A percentile compares a stretch with the other conserved stretches of the same genome.
Evolutionary conservation across 2,888 invertebrate genomes (phyloP).

Genomic region (Andrena fulva): DNA sequence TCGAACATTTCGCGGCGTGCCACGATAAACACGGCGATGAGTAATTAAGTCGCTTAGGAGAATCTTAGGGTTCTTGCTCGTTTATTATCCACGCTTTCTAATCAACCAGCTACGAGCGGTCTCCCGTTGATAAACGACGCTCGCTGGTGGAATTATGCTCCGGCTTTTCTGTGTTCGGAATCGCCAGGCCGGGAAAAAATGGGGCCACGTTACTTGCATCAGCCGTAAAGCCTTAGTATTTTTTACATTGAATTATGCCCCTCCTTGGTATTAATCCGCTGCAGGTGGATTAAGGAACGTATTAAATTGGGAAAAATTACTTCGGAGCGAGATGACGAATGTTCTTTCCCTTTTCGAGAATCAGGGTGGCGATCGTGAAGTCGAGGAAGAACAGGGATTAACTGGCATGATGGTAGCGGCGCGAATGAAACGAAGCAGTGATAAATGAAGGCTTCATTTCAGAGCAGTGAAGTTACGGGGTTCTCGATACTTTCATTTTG

Average conservation of each 20-base stretch:
- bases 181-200: slow-evolving; percentile 25
- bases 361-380: neutral
- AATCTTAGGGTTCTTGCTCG: slow-evolving; percentile 39
- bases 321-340: slow-evolving; percentile 6
- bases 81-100: slow-evolving; percentile 60
- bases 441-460: slow-evolving; percentile 23
- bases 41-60: slow-evolving; percentile 64
- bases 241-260: slow-evolving; percentile 17
- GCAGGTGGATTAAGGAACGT: neutral
- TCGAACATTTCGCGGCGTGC: slow-evolving; percentile 24
- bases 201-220: neutral
- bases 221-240: slow-evolving; percentile 1
- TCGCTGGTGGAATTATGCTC: neutral
- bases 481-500: too few species aligned
- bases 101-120: slow-evolving; percentile 47
- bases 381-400: neutral
- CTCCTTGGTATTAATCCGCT: slow-evolving; percentile 12
- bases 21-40: slow-evolving; percentile 62
- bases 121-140: slow-evolving; percentile 48
- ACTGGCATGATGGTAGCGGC: neutral
- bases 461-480: neutral
- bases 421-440: neutral
- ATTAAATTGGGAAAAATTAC: slow-evolving; percentile 12
- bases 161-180: neutral
- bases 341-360: neutral